Evolutionary conservation across 2,888 invertebrate species (phyloP).

Genomic region (Zonitis immaculata): DNA sequence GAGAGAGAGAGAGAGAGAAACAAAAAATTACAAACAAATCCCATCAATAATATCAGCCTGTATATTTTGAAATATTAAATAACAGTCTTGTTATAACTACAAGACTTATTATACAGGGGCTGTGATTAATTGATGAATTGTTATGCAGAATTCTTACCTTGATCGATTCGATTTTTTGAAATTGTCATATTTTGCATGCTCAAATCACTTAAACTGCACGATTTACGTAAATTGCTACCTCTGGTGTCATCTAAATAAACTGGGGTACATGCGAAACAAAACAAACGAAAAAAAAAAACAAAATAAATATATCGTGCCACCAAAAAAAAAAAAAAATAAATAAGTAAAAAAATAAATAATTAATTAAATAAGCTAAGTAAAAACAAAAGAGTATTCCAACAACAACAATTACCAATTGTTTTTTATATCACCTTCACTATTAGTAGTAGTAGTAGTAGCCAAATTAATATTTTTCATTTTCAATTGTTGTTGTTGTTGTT

Average conservation of each 20-base stretch:
- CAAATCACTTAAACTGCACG: conserved; percentile 74
- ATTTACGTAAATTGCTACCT: conserved; percentile 65
- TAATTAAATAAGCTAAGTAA: not conserved
- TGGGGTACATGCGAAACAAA: conserved; percentile 40
- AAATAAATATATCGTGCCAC: conserved; percentile 10
- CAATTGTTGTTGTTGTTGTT: conserved; percentile 12
- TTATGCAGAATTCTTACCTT: conserved; percentile 35
- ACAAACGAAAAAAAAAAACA: conserved; percentile 27
- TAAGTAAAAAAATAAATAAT: not conserved
- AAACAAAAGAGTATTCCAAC: not conserved
- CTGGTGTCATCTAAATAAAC: conserved; percentile 43
- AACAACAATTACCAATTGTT: not conserved
- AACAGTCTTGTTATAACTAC: too few species aligned
- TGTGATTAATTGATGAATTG: too few species aligned
- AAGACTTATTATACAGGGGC: too few species aligned
- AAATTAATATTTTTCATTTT: conserved; percentile 9
- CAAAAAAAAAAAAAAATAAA: conserved; percentile 1
- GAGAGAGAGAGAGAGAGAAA: not conserved
- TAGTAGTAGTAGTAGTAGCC: not conserved
- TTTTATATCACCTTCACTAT: conserved; percentile 20
- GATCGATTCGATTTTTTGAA: conserved; percentile 42
- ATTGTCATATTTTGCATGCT: conserved; percentile 43
- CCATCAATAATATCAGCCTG: too few species aligned
- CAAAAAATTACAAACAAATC: conserved; percentile 1
- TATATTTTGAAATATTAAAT: too few species aligned